A percentile compares a stretch with the other conserved stretches of the same genome.
phyloP scores from a whole-genome alignment of 2,797 vertebrate genomes.

The Danio albolineatus region DNA sequence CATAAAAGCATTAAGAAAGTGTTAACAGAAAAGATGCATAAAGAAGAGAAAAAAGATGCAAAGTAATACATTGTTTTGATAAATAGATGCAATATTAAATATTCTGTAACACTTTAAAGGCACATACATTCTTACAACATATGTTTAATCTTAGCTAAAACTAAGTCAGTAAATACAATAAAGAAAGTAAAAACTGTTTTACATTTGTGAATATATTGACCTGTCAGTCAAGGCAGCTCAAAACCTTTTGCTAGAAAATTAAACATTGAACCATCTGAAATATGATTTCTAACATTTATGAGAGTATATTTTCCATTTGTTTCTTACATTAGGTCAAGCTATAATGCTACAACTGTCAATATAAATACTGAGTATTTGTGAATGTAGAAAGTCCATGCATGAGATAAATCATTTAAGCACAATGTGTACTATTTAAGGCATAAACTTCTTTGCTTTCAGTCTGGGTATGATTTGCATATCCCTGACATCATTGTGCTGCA shows the following conservation, averaged over 20 bases:
- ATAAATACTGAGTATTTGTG: not conserved
- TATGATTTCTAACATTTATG: not conserved
- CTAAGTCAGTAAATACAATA: not conserved
- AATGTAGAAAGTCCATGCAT: not conserved
- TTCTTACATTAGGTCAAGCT: not conserved
- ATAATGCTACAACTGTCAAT: not conserved
- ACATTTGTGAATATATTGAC: not conserved
- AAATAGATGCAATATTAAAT: not conserved
- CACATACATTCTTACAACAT: not conserved
- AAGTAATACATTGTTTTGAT: not conserved
- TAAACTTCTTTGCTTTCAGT: slow-evolving; percentile 79
- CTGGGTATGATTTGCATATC: slow-evolving; percentile 83
- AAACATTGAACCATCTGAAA: not conserved
- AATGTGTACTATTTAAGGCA: slow-evolving; percentile 73
- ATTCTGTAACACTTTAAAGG: not conserved
- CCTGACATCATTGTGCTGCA: slow-evolving; percentile 80
- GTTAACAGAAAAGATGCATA: not conserved
- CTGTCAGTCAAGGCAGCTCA: not conserved
- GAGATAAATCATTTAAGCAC: not conserved
- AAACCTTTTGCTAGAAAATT: not conserved
- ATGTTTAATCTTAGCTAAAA: not conserved
- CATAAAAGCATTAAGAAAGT: slow-evolving; percentile 1
- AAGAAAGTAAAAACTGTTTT: not conserved
- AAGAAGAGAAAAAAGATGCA: not conserved
- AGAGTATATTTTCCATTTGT: slow-evolving; percentile 1